Evolutionary conservation across 2,797 vertebrate genomes (phyloP), one percentile per base, ranked within the genome.

Genomic region (Zonotrichia albicollis): DNA sequence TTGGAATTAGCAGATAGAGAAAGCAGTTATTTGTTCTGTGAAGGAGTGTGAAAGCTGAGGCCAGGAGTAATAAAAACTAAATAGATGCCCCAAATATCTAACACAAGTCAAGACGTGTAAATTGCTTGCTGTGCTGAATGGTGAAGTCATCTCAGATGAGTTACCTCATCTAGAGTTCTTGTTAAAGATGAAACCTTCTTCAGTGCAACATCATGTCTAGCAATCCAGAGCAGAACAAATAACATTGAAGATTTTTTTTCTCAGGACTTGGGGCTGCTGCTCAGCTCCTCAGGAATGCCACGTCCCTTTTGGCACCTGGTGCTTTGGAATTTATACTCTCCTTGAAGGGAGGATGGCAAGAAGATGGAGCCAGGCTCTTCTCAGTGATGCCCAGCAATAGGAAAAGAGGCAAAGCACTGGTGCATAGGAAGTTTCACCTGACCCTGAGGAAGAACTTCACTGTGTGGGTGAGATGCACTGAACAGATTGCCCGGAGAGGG

Each of bases 11-110:
- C 26, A 43, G 80, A 89, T 74, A 90, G 89, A 89, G 96, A 96
- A 96, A 93, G 95, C 84, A 53, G 97, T 92, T 97, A 97, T 94
- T 90, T 98, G 97, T 98, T 98, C 97, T 97, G 96, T 98, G 97
- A 97, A 98, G 97, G 97, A 96, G 90, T 80, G 67, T 75, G 82
- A 81, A 60, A 90, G 94, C 92, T 94, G 94, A 87, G 92, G 95
- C 94, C 92, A 94, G 89, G 74, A 93, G 34, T 58, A 58, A 58
- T 36, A 36, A 96, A 94, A 92, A n/a, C 3, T 27, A 87, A 93
- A 85, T 96, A 97, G 96, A 89, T 97, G 95, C 55, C 40, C 34
- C 57, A 58, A 58, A 58, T 58, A 58, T 36, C 57, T 58, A 58
- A 58, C 34, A 58, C 34, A 58, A 36, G 34, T 58, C 34, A 26